These are phyloP conservation scores for Lasioglossum malachurum DNA, from an alignment of 2,888 invertebrate species.

Conservation along the genomic window DNA sequence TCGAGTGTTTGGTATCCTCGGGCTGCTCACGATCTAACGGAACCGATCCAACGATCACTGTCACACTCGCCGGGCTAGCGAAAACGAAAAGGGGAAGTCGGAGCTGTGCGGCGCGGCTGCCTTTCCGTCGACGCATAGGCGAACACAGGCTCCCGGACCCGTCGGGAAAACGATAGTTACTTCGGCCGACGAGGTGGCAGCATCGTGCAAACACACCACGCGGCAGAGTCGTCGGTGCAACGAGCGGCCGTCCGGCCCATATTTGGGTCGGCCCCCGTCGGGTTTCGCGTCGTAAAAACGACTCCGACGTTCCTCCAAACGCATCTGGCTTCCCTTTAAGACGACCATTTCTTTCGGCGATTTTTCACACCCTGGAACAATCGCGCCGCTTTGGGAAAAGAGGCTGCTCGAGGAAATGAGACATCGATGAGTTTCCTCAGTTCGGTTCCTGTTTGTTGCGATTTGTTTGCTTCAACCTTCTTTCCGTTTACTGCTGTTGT, in stretches of 20 bases:
- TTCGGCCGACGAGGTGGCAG: conserved; percentile 62
- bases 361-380: neutral
- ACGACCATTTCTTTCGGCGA: neutral
- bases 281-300: neutral
- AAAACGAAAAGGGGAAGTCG: conserved; percentile 9
- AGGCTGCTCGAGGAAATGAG: neutral
- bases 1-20: neutral
- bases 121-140: conserved; percentile 44
- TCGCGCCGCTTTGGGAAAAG: neutral
- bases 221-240: neutral
- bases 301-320: neutral
- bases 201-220: conserved; percentile 56
- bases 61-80: conserved; percentile 1
- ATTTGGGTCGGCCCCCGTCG: neutral
- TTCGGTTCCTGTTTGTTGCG: too few relatives aligned
- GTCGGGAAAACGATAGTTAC: conserved; percentile 58
- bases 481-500: too few relatives aligned
- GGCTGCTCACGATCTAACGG: neutral
- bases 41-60: neutral
- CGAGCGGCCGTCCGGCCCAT: neutral
- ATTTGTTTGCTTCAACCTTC: too few relatives aligned
- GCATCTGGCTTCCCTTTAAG: neutral
- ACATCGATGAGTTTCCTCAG: too few relatives aligned
- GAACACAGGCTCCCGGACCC: conserved; percentile 45
- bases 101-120: conserved; percentile 34